A percentile compares a stretch with the other conserved stretches of the same genome.
Conservation (phyloP, 2,888 invertebrate genomes). For the Agonum fuliginosum region DNA sequence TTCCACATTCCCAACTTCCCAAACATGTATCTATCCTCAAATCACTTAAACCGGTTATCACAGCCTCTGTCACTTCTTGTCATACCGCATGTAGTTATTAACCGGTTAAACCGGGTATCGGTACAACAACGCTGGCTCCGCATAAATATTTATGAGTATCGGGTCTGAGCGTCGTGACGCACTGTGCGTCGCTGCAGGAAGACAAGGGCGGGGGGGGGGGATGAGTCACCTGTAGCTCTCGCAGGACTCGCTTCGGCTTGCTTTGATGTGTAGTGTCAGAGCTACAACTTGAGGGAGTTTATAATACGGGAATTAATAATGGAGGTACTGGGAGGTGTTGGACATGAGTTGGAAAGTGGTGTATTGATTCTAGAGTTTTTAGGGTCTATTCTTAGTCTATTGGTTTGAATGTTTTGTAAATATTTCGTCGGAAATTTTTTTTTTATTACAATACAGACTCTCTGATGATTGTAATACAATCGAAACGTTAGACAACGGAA, state of each 20-base stretch:
- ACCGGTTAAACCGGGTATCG: not conserved
- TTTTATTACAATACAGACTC: too few species aligned
- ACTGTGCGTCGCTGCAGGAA: not conserved
- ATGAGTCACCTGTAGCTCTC: slow-evolving; percentile 34
- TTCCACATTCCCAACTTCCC: too few species aligned
- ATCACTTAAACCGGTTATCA: slow-evolving; percentile 1
- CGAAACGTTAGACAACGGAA: too few species aligned
- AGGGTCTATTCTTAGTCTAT: too few species aligned
- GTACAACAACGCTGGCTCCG: not conserved
- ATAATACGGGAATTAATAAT: slow-evolving; percentile 27
- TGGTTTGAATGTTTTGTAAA: too few species aligned
- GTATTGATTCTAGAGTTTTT: too few species aligned
- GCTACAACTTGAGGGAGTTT: not conserved
- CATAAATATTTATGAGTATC: slow-evolving; percentile 23
- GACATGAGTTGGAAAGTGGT: not conserved
- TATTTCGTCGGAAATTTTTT: too few species aligned
- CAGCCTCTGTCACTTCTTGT: not conserved
- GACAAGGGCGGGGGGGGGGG: not conserved
- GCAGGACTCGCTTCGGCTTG: not conserved
- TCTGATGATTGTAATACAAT: too few species aligned
- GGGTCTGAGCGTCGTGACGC: not conserved
- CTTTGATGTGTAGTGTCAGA: slow-evolving; percentile 30
- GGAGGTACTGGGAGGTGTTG: not conserved
- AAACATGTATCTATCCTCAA: too few species aligned
- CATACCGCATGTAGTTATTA: slow-evolving; percentile 10